These are phyloP conservation scores for Oreochromis mossambicus DNA, from an alignment of 2,797 vertebrate genomes.

Conservation along the genomic window DNA sequence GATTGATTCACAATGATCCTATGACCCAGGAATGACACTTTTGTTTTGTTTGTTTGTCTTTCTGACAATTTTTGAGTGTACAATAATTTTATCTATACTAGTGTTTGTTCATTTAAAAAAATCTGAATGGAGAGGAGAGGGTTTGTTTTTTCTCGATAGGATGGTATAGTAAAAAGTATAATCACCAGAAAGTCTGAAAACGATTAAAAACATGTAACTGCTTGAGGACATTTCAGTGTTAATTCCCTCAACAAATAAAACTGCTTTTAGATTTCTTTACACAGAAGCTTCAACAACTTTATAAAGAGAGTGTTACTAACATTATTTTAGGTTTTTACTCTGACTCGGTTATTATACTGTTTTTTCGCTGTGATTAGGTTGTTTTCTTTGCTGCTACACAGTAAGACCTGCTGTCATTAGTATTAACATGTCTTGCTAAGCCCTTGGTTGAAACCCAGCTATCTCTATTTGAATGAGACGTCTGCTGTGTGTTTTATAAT, in stretches of 20 bases:
- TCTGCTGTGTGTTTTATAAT: neutral
- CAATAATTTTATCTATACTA: neutral
- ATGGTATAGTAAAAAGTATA: neutral
- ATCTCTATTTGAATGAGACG: neutral
- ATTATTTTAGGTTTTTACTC: neutral
- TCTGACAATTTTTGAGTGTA: neutral
- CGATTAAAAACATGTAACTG: slow-evolving; percentile 31
- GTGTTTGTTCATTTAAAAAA: neutral
- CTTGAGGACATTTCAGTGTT: slow-evolving; percentile 27
- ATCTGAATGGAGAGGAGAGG: neutral
- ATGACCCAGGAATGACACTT: slow-evolving; percentile 8
- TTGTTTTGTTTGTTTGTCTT: neutral
- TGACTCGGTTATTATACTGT: neutral
- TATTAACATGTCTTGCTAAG: neutral
- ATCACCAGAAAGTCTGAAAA: neutral
- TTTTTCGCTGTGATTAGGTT: neutral
- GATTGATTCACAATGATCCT: slow-evolving; percentile 26
- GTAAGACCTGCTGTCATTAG: neutral
- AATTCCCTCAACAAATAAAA: slow-evolving; percentile 10
- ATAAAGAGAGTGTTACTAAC: neutral
- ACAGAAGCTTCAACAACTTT: neutral
- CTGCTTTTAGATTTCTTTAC: neutral
- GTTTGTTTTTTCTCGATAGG: neutral
- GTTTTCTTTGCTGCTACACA: neutral
- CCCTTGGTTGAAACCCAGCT: neutral